Evolutionary conservation across 2,888 invertebrate genomes (phyloP), one percentile per base, ranked within the genome.

Genomic region (Eustalomyia histrio): DNA sequence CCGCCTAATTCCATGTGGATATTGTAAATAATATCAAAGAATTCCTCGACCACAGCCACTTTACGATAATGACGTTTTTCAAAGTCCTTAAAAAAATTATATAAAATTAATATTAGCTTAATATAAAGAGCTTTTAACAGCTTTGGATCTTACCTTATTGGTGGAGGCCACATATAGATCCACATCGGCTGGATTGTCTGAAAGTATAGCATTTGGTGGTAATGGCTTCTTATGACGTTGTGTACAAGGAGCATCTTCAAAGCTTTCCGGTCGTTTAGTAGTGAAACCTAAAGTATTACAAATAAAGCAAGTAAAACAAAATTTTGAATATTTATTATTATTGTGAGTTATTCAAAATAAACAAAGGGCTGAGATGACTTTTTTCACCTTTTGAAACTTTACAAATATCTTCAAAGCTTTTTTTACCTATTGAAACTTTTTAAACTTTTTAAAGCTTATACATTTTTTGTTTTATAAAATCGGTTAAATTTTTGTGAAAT

Each of bases 31-130:
- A 98, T 98, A 89, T 98, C 96, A 90, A 97, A 98, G 92, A 98
- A 98, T 89, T 98, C 97, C 91, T 98, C 98, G n/a, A 98, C 98
- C 47, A 98, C 95, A 0, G 98, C 98, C 60, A 98, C 98, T 90
- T 97, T 95, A 87, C 97, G 95, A 91, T 95, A 97, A 16, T 95
- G 94, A 69, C 95, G 93, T 76, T 95, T 94, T 83, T 94, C 94
- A 85, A 94, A 93, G 87, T 94, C 94, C 95, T 95, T 29, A 21
- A 64, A 21, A 14, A 1, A 29, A 7, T 29, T 29, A 24, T 29
- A 6, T 29, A 29, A n/a, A 29, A 29, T 29, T 58, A 17, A 21
- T n/a, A 47, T 17, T 47, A 64, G 18, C 33, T 29, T 39, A 24
- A 24, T 12, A 4, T 10, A 3, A 29, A 10, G 14, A 14, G 6